Conservation (phyloP, 2,113 vertebrate species). For the Athene cunicularia region DNA sequence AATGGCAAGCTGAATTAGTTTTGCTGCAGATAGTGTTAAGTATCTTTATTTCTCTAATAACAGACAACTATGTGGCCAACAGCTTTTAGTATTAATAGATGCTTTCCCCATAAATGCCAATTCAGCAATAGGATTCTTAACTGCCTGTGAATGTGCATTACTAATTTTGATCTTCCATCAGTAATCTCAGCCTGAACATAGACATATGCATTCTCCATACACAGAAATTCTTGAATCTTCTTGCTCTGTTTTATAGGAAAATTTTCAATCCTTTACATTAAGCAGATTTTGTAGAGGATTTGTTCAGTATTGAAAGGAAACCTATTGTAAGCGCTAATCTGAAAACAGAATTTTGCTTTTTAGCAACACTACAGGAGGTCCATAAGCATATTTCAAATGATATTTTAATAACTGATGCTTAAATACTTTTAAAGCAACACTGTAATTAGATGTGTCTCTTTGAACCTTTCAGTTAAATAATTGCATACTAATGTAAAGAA, state of each 20-base stretch:
- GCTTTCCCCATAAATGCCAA: neutral
- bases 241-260: neutral
- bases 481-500: constrained; percentile 39
- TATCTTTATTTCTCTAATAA: neutral
- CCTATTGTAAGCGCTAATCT: neutral
- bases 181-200: neutral
- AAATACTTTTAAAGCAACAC: constrained; percentile 41
- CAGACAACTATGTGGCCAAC: neutral
- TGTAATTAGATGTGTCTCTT: constrained; percentile 44
- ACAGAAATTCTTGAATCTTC: neutral
- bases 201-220: neutral
- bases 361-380: neutral
- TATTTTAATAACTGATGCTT: constrained; percentile 49
- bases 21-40: neutral
- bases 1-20: neutral
- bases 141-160: neutral
- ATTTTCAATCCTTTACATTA: neutral
- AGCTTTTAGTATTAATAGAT: neutral
- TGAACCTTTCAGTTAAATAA: constrained; percentile 52
- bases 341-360: constrained; percentile 32
- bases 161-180: neutral
- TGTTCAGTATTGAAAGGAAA: constrained; percentile 24
- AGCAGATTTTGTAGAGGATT: neutral
- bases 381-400: constrained; percentile 41
- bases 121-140: constrained; percentile 6